These are phyloP conservation scores for Philotrypesis tridentata DNA, from an alignment of 1,140 invertebrate genomes.

Conservation along the genomic window DNA sequence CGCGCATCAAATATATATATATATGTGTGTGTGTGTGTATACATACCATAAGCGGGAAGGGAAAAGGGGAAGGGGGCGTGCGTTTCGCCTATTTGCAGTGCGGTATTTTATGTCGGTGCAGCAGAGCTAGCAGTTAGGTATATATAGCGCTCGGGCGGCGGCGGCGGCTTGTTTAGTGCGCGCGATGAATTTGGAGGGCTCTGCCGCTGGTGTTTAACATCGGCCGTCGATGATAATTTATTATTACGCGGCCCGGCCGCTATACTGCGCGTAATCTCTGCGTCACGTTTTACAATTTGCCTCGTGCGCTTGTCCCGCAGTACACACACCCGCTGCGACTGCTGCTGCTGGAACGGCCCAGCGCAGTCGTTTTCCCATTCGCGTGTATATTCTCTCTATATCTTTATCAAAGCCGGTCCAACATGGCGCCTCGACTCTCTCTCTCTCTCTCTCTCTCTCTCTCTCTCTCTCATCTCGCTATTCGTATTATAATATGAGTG, in stretches of 20 bases:
- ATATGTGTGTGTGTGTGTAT: neutral
- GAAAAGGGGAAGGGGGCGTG: neutral
- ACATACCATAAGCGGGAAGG: neutral
- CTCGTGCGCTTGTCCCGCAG: neutral
- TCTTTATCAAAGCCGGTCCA: too few species aligned
- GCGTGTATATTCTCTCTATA: neutral
- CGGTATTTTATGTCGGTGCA: neutral
- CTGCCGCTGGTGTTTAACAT: constrained; percentile 58
- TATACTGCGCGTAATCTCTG: constrained; percentile 64
- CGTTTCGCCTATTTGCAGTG: constrained; percentile 14
- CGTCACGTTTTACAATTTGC: constrained; percentile 66
- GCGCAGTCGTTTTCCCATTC: neutral
- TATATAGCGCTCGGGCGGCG: too few species aligned
- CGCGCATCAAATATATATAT: neutral
- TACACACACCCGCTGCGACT: too few species aligned
- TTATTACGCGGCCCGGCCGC: constrained; percentile 55
- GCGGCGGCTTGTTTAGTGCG: constrained; percentile 35
- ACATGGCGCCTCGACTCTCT: too few species aligned
- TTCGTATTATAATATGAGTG: too few species aligned
- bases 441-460: too few species aligned
- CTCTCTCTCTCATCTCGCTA: too few species aligned
- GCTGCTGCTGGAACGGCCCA: too few species aligned
- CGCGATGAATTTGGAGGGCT: constrained; percentile 46
- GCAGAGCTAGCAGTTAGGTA: constrained; percentile 10
- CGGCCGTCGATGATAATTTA: constrained; percentile 67